These are phyloP conservation scores for Brachionus manjavacas DNA, from an alignment of 1,140 invertebrate species.

Conservation along the genomic window DNA sequence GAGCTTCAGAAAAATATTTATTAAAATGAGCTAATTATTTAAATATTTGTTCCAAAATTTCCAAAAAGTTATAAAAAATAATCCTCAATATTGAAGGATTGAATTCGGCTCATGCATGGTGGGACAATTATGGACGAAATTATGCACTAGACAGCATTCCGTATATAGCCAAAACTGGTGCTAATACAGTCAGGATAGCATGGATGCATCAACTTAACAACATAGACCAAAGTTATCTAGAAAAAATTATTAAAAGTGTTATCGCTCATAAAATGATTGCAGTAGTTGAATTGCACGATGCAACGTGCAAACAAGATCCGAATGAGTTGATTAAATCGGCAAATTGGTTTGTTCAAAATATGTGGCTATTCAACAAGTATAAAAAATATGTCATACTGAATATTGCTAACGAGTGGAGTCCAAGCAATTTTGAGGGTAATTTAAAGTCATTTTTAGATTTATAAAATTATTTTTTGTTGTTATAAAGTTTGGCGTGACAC, in stretches of 20 bases:
- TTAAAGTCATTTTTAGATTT: neutral
- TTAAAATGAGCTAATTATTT: too few species aligned
- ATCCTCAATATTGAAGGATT: neutral
- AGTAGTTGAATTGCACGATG: slow-evolving; percentile 24
- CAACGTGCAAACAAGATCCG: neutral
- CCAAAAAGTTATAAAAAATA: neutral
- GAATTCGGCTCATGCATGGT: slow-evolving; percentile 33
- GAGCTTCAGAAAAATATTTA: too few species aligned
- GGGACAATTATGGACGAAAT: slow-evolving; percentile 8
- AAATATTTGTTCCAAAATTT: too few species aligned
- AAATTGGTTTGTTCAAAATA: slow-evolving; percentile 19
- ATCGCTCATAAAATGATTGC: neutral
- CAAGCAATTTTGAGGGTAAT: neutral
- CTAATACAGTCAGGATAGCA: slow-evolving; percentile 1
- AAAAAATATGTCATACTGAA: slow-evolving; percentile 5
- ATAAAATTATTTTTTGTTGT: too few species aligned
- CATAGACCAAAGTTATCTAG: slow-evolving; percentile 1
- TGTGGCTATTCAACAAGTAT: slow-evolving; percentile 7
- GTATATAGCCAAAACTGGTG: neutral
- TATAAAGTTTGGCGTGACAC: slow-evolving; percentile 11
- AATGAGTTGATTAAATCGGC: neutral
- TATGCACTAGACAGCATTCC: slow-evolving; percentile 12
- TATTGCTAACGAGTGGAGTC: slow-evolving; percentile 26
- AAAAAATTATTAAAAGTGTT: neutral
- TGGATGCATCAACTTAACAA: slow-evolving; percentile 12